Percentiles rank a stretch among this genome's conserved stretches.
phyloP scores from a whole-genome alignment of 2,888 invertebrate genomes.

The Julus scanicus region DNA sequence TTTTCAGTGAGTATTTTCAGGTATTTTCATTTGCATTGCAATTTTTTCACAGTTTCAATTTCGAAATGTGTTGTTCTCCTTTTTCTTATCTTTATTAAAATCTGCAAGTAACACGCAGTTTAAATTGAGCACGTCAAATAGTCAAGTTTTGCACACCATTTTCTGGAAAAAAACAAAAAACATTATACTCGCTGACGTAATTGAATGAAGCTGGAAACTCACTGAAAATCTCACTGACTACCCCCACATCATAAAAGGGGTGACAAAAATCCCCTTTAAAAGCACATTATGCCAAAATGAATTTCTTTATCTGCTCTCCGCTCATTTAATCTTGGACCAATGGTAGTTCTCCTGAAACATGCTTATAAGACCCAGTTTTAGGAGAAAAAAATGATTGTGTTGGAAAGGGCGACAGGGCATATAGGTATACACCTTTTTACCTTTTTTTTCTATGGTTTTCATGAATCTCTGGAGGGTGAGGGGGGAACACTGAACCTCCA shows the following conservation, averaged over 20 bases:
- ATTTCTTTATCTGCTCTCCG: conserved; percentile 12
- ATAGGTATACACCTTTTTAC: not conserved
- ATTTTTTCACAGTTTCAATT: not conserved
- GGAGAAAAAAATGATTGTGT: not conserved
- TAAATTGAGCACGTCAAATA: not conserved
- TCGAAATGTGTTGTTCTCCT: not conserved
- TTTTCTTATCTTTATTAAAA: not conserved
- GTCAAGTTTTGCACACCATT: not conserved
- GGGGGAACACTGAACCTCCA: not conserved
- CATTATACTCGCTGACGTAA: not conserved
- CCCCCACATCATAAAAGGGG: not conserved
- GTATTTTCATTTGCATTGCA: not conserved
- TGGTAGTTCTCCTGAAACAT: not conserved
- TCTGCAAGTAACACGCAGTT: not conserved
- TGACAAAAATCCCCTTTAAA: not conserved
- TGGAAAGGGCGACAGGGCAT: not conserved
- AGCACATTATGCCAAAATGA: conserved; percentile 19
- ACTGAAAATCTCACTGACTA: not conserved
- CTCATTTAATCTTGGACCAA: conserved; percentile 12
- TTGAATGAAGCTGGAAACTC: not conserved
- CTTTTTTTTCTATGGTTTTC: not conserved
- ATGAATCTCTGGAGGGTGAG: not conserved
- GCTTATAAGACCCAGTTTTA: not conserved
- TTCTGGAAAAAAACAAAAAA: not conserved
- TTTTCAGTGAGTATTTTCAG: not conserved